Evolutionary conservation across 1,140 invertebrate genomes (phyloP).

Genomic region (Magallana gigas): DNA sequence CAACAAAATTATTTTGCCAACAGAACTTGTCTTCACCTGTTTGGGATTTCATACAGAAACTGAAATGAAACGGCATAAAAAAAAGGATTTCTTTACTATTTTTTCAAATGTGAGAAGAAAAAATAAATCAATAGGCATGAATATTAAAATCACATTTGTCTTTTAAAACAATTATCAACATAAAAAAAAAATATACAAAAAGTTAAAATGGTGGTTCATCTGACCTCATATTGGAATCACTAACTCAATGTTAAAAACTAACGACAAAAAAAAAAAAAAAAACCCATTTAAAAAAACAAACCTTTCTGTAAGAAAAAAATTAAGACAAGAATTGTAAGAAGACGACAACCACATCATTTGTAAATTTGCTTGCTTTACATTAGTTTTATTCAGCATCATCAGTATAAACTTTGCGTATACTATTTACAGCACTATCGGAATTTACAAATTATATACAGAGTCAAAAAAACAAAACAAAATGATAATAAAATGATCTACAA

Average conservation of each 20-base stretch:
- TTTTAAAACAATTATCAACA: neutral
- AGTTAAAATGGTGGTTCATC: neutral
- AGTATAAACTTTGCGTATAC: slow-evolving; percentile 24
- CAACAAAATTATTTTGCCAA: no score
- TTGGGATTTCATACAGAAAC: neutral
- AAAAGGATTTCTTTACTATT: slow-evolving; percentile 1
- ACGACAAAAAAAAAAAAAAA: neutral
- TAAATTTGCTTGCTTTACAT: neutral
- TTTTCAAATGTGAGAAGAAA: neutral
- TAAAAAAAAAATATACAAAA: neutral
- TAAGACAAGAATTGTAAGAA: neutral
- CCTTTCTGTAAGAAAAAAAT: neutral
- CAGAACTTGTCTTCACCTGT: no score
- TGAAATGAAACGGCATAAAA: neutral
- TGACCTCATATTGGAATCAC: neutral
- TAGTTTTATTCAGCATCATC: neutral
- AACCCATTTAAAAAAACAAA: neutral
- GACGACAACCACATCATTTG: neutral
- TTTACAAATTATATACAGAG: slow-evolving; percentile 34
- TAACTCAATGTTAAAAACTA: neutral
- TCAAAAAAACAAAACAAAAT: neutral
- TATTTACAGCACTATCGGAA: slow-evolving; percentile 21
- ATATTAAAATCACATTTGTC: neutral
- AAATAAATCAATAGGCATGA: neutral
- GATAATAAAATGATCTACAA: slow-evolving; percentile 34